phyloP scores from a whole-genome alignment of 2,113 vertebrate species.

The Strix uralensis region DNA sequence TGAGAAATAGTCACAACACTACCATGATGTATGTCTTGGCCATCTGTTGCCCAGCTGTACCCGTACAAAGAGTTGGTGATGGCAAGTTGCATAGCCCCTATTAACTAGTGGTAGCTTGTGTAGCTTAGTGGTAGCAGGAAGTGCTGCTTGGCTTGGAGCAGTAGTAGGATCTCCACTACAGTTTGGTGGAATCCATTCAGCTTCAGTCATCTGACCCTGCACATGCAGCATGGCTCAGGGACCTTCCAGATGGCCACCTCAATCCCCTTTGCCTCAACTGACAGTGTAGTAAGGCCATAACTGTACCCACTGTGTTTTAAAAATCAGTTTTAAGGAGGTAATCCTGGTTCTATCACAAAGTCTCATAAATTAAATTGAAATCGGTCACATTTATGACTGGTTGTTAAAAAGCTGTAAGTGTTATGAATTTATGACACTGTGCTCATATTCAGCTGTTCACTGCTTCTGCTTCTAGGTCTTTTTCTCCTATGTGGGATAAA shows the following conservation, averaged over 20 bases:
- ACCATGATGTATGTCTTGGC: not conserved
- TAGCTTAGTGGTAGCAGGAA: not conserved
- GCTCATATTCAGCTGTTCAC: constrained; percentile 67
- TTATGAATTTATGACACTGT: constrained; percentile 67
- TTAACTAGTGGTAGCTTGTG: not conserved
- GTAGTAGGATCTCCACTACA: not conserved
- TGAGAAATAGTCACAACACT: not conserved
- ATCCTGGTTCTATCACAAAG: constrained; percentile 53
- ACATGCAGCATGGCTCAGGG: not conserved
- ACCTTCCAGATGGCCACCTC: not conserved
- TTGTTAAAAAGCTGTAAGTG: constrained; percentile 69
- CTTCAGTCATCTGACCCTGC: not conserved
- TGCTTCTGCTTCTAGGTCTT: constrained; percentile 65
- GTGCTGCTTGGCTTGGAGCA: not conserved
- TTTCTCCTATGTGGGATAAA: constrained; percentile 63
- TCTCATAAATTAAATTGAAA: constrained; percentile 72
- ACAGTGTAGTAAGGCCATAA: not conserved
- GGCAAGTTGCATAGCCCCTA: not conserved
- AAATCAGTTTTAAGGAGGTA: constrained; percentile 51
- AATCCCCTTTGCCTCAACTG: not conserved
- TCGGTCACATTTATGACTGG: constrained; percentile 67
- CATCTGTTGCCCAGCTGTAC: not conserved
- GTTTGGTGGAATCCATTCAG: not conserved
- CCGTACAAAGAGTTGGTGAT: not conserved
- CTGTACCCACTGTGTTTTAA: not conserved